Evolutionary conservation across 1,140 invertebrate genomes (phyloP).

Genomic region (Trachymyrmex septentrionalis): DNA sequence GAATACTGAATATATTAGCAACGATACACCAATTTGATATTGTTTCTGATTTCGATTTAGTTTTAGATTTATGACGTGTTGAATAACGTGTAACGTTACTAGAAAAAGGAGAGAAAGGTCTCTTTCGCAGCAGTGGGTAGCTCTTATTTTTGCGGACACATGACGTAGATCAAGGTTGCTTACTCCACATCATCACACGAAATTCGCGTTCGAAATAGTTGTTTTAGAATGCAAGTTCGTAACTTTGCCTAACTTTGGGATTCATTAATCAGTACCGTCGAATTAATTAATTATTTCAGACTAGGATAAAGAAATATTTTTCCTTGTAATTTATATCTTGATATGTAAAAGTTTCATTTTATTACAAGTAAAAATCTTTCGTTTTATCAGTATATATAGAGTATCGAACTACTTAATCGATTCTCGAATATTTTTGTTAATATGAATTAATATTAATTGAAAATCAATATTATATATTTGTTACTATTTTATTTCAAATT

Average conservation of each 20-base stretch:
- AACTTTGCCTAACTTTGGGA: not conserved
- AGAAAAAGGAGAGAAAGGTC: not conserved
- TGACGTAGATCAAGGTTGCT: slow-evolving; percentile 37
- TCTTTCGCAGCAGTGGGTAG: not conserved
- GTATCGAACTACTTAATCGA: not conserved
- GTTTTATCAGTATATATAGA: not conserved
- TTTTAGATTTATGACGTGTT: slow-evolving; percentile 4
- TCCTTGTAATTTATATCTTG: not conserved
- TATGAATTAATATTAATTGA: slow-evolving; percentile 1
- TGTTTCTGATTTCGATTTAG: not conserved
- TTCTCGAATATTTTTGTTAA: not conserved
- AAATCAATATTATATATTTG: not conserved
- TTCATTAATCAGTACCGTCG: not conserved
- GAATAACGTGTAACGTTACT: slow-evolving; percentile 7
- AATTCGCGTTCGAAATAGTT: slow-evolving; percentile 27
- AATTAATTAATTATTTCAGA: slow-evolving; percentile 5
- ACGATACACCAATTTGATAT: not conserved
- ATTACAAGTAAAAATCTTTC: not conserved
- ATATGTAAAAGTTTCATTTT: not conserved
- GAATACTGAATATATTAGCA: not conserved
- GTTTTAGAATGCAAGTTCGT: not conserved
- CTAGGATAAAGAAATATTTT: not conserved
- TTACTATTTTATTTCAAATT: not conserved
- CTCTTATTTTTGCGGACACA: slow-evolving; percentile 42
- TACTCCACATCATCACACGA: not conserved